Base-by-base conservation (phyloP, 2,888 invertebrate genomes). In the Ectemnius lituratus region DNA sequence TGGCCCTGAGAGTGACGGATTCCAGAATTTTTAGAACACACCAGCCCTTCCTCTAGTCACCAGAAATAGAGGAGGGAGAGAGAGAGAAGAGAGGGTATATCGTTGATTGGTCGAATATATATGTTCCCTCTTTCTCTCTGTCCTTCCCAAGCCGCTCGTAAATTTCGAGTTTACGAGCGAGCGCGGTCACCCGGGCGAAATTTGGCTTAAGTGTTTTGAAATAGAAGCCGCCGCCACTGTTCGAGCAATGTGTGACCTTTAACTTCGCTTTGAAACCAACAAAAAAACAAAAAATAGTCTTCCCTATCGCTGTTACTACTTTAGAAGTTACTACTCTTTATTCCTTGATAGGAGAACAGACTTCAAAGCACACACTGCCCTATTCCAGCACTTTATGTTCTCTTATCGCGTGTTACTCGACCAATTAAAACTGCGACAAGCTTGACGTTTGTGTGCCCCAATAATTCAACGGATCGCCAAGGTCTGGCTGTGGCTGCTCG, bases 401-500 rank as follows among this genome's bases (percentile, higher is more conserved):
- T 61, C 76, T 75, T 80, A 84, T 84, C 82, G 81, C 75, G 67
- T 37, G 37, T 77, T 82, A 81, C 83, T 82, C 75, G 75, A 69
- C 73, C 82, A 80, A 85, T 84, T 83, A 77, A 80, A 81, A 80
- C 79, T 80, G 81, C 37, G 37, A 37, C 37, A 73, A 76, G 82
- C 80, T 79, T 79, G 83, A 85, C 83, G 84, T 86, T 87, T 85
- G 84, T 85, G n/a, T 83, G 84, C 76, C 67, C 79, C 78, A 83
- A 86, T 84, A 85, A 86, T 84, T 84, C 83, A 81, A 68, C 79
- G 76, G 75, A 78, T 78, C 70, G 11, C 8, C 86, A 85, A 87
- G 85, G 87, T 65, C 80, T 65, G 68, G 67, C 73, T 64, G 78
- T 73, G 14, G 16, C 16, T 11, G 52, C 67, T 72, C 37, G 37